Evolutionary conservation across 1,140 invertebrate genomes (phyloP).

Genomic region (Oppia nitens): DNA sequence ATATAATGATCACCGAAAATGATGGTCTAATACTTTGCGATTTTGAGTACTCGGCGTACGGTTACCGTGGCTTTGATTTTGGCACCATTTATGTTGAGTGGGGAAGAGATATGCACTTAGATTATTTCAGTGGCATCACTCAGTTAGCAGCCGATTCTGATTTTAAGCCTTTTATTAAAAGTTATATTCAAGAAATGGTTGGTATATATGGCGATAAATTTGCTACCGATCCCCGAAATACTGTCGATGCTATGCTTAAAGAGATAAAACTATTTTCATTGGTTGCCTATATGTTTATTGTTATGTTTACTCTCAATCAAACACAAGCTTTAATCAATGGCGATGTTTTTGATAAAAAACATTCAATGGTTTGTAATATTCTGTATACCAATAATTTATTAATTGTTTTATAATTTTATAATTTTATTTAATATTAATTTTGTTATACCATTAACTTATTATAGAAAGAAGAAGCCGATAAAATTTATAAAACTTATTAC

Average conservation of each 20-base stretch:
- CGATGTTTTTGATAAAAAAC: no score
- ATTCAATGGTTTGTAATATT: no score
- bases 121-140: neutral
- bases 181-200: neutral
- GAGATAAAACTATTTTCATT: neutral
- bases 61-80: constrained; percentile 3
- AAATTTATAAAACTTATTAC: no score
- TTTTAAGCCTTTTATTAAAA: neutral
- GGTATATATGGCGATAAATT: neutral
- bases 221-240: neutral
- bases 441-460: no score
- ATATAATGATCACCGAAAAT: neutral
- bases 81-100: constrained; percentile 1
- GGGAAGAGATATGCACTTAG: neutral
- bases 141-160: neutral
- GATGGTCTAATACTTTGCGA: neutral
- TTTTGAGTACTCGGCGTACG: neutral
- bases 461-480: no score
- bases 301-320: no score
- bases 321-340: no score
- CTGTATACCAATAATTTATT: no score
- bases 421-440: no score
- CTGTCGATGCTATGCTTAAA: neutral
- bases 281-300: neutral
- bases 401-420: no score